phyloP scores from a whole-genome alignment of 92 coral and sea anemone species.

The Galaxea fascicularis region DNA sequence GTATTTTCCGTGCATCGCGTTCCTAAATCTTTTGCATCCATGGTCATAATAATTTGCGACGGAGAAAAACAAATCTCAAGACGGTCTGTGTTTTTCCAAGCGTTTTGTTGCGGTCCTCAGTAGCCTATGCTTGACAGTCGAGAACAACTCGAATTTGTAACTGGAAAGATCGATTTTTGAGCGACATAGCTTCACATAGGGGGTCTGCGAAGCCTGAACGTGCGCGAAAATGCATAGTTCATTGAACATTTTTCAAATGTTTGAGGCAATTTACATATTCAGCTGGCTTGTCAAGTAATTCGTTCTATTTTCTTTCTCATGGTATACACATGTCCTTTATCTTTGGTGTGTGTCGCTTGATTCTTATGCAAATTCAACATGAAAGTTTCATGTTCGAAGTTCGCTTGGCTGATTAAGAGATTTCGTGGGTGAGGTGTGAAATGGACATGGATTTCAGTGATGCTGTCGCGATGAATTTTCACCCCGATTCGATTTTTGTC shows the following conservation, averaged over 20 bases:
- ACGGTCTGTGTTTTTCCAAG: slow-evolving; percentile 47
- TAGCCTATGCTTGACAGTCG: slow-evolving; percentile 31
- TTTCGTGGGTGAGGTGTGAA: slow-evolving; percentile 45
- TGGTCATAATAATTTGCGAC: slow-evolving; percentile 38
- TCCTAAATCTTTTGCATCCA: neutral
- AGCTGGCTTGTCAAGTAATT: slow-evolving; percentile 71
- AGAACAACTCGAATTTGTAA: slow-evolving; percentile 34
- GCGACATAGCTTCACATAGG: slow-evolving; percentile 3
- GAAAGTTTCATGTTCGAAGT: slow-evolving; percentile 20
- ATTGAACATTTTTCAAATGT: slow-evolving; percentile 83
- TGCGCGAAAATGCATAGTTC: slow-evolving; percentile 33
- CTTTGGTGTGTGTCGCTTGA: slow-evolving; percentile 63
- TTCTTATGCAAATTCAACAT: slow-evolving; percentile 71
- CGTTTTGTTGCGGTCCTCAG: slow-evolving; percentile 53
- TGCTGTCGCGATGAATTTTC: slow-evolving; percentile 12
- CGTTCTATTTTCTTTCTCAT: slow-evolving; percentile 67
- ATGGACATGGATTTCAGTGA: slow-evolving; percentile 1
- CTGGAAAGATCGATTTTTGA: slow-evolving; percentile 27
- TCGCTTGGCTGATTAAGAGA: slow-evolving; percentile 1
- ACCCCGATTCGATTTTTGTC: slow-evolving; percentile 1
- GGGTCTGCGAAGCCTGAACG: slow-evolving; percentile 15
- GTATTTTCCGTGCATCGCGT: slow-evolving; percentile 37
- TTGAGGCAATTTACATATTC: slow-evolving; percentile 89
- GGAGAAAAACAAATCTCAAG: slow-evolving; percentile 37
- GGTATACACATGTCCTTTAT: slow-evolving; percentile 89